Evolutionary conservation across 2,113 vertebrate genomes (phyloP).

Genomic region (Heterotilapia buettikoferi): DNA sequence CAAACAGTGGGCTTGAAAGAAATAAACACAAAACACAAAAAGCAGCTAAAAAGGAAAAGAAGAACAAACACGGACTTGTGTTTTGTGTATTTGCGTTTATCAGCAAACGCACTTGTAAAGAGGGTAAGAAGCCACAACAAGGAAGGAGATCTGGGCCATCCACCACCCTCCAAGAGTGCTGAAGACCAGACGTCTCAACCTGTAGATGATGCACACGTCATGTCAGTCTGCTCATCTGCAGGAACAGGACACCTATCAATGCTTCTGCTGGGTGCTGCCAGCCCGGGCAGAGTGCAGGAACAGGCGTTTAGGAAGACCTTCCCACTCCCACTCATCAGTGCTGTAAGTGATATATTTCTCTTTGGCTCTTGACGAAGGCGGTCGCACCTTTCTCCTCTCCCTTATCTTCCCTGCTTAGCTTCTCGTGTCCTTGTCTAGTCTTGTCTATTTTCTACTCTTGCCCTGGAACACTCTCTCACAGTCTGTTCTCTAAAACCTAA

Average conservation of each 20-base stretch:
- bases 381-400: neutral
- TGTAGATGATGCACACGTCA: neutral
- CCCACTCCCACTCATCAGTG: neutral
- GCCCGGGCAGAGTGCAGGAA: accelerated
- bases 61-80: neutral
- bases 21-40: neutral
- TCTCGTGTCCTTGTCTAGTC: neutral
- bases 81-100: neutral
- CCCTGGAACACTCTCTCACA: no score
- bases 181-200: neutral
- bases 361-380: neutral
- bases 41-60: neutral
- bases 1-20: neutral
- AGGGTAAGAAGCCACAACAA: neutral
- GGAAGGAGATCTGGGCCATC: neutral
- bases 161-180: neutral
- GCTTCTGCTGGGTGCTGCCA: neutral
- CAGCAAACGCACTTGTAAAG: neutral
- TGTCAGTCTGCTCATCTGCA: neutral
- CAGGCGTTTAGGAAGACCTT: neutral
- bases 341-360: neutral
- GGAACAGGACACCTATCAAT: neutral
- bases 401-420: neutral
- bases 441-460: no score
- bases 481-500: no score